A percentile compares a stretch with the other conserved stretches of the same genome.
These are phyloP conservation scores for Andrena marginata DNA, from an alignment of 2,888 invertebrate species.

Conservation along the genomic window DNA sequence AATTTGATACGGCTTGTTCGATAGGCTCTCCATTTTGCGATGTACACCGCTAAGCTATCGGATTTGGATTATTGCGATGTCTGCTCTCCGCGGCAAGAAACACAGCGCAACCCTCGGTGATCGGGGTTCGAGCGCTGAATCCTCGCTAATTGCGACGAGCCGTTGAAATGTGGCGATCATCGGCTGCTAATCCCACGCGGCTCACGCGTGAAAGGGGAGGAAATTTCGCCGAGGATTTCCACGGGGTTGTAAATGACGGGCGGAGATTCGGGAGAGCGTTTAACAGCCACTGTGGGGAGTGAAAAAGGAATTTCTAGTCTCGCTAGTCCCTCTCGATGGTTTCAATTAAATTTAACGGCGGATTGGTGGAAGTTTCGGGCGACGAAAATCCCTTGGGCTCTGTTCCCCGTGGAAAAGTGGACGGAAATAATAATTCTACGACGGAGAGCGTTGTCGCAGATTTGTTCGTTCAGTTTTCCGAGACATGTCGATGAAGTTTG, in stretches of 20 bases:
- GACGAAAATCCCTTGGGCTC: not conserved
- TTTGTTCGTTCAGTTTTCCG: not conserved
- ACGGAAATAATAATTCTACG: conserved; percentile 30
- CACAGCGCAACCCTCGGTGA: not conserved
- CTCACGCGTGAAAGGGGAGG: not conserved
- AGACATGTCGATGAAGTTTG: conserved; percentile 5
- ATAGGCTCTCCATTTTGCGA: conserved; percentile 49
- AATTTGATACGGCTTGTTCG: conserved; percentile 59
- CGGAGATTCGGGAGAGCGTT: not conserved
- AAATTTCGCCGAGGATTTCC: not conserved
- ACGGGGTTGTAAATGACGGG: not conserved
- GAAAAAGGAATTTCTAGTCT: not conserved
- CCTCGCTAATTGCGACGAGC: conserved; percentile 10
- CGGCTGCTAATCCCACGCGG: not conserved
- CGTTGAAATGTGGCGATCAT: not conserved
- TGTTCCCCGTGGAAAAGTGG: not conserved
- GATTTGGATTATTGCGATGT: conserved; percentile 31
- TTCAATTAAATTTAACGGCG: conserved; percentile 25
- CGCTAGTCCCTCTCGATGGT: not conserved
- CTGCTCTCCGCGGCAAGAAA: not conserved
- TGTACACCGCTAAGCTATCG: conserved; percentile 19
- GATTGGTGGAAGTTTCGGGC: not conserved
- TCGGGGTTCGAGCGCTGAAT: not conserved
- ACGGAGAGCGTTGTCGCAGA: not conserved
- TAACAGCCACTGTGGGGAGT: not conserved